Conservation (phyloP, 2,888 invertebrate species). For the Luffia ferchaultella region DNA sequence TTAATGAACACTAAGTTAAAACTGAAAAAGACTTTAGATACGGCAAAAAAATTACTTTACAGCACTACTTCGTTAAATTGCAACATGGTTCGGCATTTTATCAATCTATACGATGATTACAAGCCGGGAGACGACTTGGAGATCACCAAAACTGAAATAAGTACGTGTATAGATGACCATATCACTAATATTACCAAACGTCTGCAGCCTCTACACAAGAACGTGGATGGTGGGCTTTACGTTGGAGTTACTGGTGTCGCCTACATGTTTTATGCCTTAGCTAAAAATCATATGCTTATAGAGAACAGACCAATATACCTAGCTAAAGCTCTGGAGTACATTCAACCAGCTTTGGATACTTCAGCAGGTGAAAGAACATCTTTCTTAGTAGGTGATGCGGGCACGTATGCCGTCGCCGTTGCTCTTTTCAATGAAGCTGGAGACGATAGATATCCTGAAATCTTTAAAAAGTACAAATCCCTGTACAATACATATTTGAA, state of each 20-base stretch:
- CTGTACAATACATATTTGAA: conserved; percentile 37
- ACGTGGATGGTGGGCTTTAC: conserved; percentile 71
- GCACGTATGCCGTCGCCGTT: conserved; percentile 77
- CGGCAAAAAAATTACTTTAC: conserved; percentile 22
- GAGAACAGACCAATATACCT: conserved; percentile 53
- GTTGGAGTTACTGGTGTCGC: conserved; percentile 76
- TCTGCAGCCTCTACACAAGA: conserved; percentile 32
- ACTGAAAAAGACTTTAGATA: conserved; percentile 12
- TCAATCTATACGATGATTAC: conserved; percentile 41
- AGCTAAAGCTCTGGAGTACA: conserved; percentile 68
- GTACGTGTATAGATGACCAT: conserved; percentile 33
- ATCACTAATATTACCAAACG: conserved; percentile 37
- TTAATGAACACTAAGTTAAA: background rate
- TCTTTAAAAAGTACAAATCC: conserved; percentile 41
- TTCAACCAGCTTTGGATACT: conserved; percentile 68
- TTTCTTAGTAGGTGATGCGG: conserved; percentile 82
- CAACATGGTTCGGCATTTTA: conserved; percentile 51
- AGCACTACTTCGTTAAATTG: conserved; percentile 10
- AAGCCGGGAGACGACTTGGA: conserved; percentile 20
- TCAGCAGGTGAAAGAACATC: conserved; percentile 70
- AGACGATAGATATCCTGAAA: conserved; percentile 34
- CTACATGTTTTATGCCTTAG: conserved; percentile 78
- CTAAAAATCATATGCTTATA: conserved; percentile 58
- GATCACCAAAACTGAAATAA: conserved; percentile 28
- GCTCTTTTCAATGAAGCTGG: conserved; percentile 65